Base-by-base conservation (phyloP, 2,888 invertebrate species). In the Trissoscelio sp. region DNA sequence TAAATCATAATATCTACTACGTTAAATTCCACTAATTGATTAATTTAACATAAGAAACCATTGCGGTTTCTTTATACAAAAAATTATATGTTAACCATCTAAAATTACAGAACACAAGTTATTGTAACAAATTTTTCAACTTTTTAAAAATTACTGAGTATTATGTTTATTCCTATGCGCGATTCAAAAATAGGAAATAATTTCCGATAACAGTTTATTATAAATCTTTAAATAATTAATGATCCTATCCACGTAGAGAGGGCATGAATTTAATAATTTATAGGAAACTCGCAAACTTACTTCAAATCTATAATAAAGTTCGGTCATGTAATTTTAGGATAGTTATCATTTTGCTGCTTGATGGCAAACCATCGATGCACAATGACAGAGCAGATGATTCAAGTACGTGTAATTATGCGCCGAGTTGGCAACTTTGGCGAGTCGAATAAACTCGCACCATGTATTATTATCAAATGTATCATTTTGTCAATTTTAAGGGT, bases 401-500 rank as follows among this genome's bases (percentile, higher is more conserved):
- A 31, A 55, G 67, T 55, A 72, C 5, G 20, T 22, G 16, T 51
- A 60, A 60, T 72, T 60, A 51, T 60, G 22, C 12, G n/a, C 14
- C 20, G 9, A 70, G 34, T 57, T 57, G 1, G 0, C 5, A 69
- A 57, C 46, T 69, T 46, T 46, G 11, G 6, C n/a, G n/a, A n/a
- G n/a, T 37, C 3, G 11, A 42, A 34, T 39, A 39, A 48, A 51
- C 11, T 60, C 12, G 16, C 7, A 5, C 12, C 2, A 5, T 12
- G 42, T 12, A 18, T 51, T 12, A 28, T 51, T 12, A 72, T 51
- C 9, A 48, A 48, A 60, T 51, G 3, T 58, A 3, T 24, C 12
- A 18, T 60, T 72, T 42, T 20, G 6, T 31, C 5, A 42, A 58
- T 46, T 53, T 58, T 55, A 39, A 86, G 85, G 83, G 57, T 4